Conservation (phyloP, 2,888 invertebrate genomes). For the Ceriagrion tenellum region DNA sequence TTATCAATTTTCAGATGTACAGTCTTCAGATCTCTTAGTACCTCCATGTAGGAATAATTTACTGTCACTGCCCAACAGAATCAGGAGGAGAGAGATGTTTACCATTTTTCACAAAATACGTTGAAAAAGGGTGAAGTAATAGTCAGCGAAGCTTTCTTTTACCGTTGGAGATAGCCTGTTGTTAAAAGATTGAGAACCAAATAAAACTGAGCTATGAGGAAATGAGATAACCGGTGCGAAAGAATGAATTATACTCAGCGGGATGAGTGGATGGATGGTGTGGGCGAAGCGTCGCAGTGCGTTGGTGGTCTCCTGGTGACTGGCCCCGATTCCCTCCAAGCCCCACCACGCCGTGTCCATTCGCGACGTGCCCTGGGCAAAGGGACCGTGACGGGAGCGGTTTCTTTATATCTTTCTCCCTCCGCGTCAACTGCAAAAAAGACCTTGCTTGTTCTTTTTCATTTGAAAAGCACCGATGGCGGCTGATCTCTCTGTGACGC, state of each 20-base stretch:
- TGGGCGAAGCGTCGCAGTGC: not conserved
- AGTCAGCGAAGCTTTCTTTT: no score
- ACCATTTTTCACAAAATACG: no score
- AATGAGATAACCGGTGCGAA: not conserved
- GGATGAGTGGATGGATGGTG: not conserved
- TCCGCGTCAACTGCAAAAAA: not conserved
- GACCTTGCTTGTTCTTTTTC: not conserved
- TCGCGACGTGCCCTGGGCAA: not conserved
- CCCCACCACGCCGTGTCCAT: not conserved
- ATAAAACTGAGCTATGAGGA: not conserved
- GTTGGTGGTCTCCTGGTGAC: not conserved
- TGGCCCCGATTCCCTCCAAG: conserved; percentile 38
- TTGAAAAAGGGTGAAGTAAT: no score
- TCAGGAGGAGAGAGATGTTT: no score
- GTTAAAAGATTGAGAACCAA: no score
- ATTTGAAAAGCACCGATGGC: not conserved
- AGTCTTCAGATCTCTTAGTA: no score
- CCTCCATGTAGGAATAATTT: no score
- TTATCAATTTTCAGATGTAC: no score
- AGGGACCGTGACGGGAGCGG: conserved; percentile 20
- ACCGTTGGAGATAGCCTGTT: no score
- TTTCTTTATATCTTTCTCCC: not conserved
- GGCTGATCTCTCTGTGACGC: not conserved
- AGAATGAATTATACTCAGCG: not conserved
- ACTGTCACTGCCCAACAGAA: no score